Evolutionary conservation across 2,113 vertebrate genomes (phyloP).

Genomic region (Brienomyrus longianalis): DNA sequence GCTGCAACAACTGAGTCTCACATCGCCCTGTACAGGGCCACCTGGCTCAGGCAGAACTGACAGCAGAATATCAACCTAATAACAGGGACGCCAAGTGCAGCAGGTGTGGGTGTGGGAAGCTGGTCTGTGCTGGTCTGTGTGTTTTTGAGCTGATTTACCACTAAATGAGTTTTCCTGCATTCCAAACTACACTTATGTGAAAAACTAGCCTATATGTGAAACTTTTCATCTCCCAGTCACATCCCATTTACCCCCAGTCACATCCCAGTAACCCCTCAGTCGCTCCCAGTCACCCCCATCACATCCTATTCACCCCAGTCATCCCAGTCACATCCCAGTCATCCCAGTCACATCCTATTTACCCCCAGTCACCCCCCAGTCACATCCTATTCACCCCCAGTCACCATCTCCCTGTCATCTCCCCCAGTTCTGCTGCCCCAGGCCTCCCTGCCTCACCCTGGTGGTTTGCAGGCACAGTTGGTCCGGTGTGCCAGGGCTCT

Average conservation of each 20-base stretch:
- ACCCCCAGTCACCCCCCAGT: background rate
- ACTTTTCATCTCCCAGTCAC: background rate
- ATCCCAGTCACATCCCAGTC: background rate
- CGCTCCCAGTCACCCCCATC: background rate
- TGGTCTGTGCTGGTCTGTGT: too few relatives aligned
- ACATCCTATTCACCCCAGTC: background rate
- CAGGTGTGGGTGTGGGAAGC: background rate
- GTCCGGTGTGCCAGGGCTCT: background rate
- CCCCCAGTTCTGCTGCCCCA: background rate
- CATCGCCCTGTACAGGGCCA: background rate
- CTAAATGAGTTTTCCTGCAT: background rate
- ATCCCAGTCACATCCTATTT: background rate
- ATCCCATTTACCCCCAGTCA: background rate
- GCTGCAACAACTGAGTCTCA: background rate
- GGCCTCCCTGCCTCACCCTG: background rate
- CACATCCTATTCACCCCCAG: background rate
- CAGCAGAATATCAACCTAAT: background rate
- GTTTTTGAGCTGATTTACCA: background rate
- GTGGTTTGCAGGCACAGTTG: background rate
- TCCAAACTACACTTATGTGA: background rate
- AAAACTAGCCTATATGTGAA: background rate
- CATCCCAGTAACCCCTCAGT: background rate
- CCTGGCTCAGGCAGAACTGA: background rate
- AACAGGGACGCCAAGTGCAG: background rate
- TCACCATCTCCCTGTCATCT: background rate